phyloP scores from a whole-genome alignment of 2,113 vertebrate genomes.

The Proterorhinus semilunaris region DNA sequence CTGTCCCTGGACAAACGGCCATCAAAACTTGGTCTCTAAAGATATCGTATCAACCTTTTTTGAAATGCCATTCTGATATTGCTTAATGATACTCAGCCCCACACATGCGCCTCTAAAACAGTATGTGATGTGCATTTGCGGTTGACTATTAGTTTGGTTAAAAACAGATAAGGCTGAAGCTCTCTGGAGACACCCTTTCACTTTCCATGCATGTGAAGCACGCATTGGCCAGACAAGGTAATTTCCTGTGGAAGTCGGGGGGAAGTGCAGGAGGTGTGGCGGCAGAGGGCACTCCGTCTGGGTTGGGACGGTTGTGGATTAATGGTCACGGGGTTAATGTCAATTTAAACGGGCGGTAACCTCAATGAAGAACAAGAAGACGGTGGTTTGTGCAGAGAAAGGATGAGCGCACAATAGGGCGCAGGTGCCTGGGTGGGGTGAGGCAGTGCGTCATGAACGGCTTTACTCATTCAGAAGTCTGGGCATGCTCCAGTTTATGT shows the following conservation, averaged over 20 bases:
- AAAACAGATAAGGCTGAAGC: not conserved
- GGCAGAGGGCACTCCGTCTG: constrained; percentile 21
- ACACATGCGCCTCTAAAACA: not conserved
- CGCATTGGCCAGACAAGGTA: constrained; percentile 65
- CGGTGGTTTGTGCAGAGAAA: constrained; percentile 3
- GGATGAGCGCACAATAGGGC: constrained; percentile 34
- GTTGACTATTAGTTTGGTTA: not conserved
- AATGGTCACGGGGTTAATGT: constrained; percentile 48
- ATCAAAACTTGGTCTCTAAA: too few relatives aligned
- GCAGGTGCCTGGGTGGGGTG: constrained; percentile 47
- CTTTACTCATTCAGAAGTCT: constrained; percentile 22
- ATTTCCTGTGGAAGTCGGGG: constrained; percentile 74
- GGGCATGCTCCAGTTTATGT: not conserved
- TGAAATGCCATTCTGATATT: too few relatives aligned
- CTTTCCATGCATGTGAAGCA: constrained; percentile 36
- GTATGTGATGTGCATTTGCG: not conserved
- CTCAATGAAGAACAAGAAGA: constrained; percentile 31
- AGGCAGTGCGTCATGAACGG: not conserved
- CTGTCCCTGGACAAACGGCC: too few relatives aligned
- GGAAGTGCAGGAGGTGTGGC: constrained; percentile 1
- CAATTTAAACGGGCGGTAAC: constrained; percentile 30
- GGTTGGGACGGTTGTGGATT: constrained; percentile 26
- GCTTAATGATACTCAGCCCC: too few relatives aligned
- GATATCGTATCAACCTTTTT: too few relatives aligned
- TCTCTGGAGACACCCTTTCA: not conserved